Evolutionary conservation across 2,888 invertebrate genomes (phyloP), one percentile per base, ranked within the genome.

Genomic region (Perithous albicinctus): DNA sequence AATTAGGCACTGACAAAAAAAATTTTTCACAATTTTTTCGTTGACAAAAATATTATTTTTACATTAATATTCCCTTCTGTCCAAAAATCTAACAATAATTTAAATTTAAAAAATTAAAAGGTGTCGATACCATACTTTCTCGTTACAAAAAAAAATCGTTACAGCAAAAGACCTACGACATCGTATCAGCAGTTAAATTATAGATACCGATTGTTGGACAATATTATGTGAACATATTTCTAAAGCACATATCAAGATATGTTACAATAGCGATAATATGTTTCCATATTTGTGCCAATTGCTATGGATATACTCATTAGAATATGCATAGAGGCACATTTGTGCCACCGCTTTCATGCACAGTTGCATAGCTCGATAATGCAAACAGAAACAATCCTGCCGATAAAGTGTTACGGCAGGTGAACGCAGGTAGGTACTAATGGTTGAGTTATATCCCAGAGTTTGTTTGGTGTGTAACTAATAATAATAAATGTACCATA

Each of bases 391-490:
- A 35, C 51, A 69, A 69, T 69, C 35, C 18, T 69, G 38, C 51
- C 51, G 23, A 38, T 51, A 38, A 54, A 69, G 18, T 18, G 51
- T n/a, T 0, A 1, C 35, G 35, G 23, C 67, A 26, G 15, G 51
- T 51, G 54, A 54, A 38, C 38, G 51, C 38, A 35, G 35, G n/a
- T 51, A 69, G n/a, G 51, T 69, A 51, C 29, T 48, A 48, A 51
- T 51, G 67, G 67, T 35, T 51, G 20, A 20, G 67, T 51, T 67
- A 46, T 46, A 46, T 66, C 66, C 66, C 3, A 46, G n/a, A n/a
- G n/a, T n/a, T 20, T 10, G 29, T 5, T 29, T 18, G 15, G 18
- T 7, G 6, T 46, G 18, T 18, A 15, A 8, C 15, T 23, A 46
- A 29, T 29, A 15, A 20, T 10, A 8, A 35, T 18, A 32, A 12